Evolutionary conservation across 2,113 vertebrate species (phyloP), one percentile per base, ranked within the genome.

Genomic region (Pyrgilauda ruficollis): DNA sequence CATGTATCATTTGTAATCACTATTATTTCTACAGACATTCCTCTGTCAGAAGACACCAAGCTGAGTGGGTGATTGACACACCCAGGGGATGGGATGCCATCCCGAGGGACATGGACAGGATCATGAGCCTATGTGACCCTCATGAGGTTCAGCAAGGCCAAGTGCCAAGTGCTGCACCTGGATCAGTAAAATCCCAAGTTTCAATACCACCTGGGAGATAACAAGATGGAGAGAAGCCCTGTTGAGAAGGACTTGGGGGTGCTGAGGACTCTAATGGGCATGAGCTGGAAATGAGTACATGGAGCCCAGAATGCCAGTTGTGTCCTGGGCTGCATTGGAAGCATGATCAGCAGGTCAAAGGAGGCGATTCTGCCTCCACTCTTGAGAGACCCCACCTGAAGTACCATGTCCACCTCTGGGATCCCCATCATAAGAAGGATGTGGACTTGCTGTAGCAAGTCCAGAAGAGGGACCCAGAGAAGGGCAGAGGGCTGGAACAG

Each of bases 131-230:
- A 27, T 21, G 41, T 31, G 46, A 61, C 28, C 26, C 13, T 43
- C 39, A 10, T 5, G n/a, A 74, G 37, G 23, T 56, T 69, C 56
- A n/a, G 7, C 9, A 49, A 26, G 15, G 35, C 41, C 27, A 69
- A 22, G 31, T 39, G 7, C 47, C 33, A 39, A 1, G 37, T 63
- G 27, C 46, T 61, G 46, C 30, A 4, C 18, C 21, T 61, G 46
- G 14, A 15, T 53, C 0, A 0, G 26, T n/a, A 15, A n/a, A 44
- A 31, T 33, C 8, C 31, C 13, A 7, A 6, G 6, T 5, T 55
- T 86, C 27, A 55, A 9, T 4, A 33, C 17, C 9, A 20, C 21
- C n/a, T 67, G n/a, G 4, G 8, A 9, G 7, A 24, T 55, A 68
- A 61, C 8, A 7, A 31, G 15, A 28, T 37, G 37, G 27, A 28